Conservation (phyloP, 2,113 vertebrate genomes). For the Anguilla rostrata region DNA sequence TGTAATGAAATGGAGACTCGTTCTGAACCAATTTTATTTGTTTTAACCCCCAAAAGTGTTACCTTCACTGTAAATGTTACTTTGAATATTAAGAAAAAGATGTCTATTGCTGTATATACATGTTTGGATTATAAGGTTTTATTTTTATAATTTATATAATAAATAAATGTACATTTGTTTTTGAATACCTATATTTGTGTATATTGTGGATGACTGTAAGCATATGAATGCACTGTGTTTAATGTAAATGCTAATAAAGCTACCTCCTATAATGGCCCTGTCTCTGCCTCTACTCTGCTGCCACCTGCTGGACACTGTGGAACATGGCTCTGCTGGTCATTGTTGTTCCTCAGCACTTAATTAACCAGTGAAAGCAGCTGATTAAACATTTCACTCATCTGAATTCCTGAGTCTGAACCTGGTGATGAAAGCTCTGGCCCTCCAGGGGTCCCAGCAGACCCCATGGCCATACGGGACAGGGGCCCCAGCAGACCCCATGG, state of each 20-base stretch:
- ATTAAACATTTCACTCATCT: no score
- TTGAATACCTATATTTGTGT: slow-evolving; percentile 34
- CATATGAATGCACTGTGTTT: slow-evolving; percentile 21
- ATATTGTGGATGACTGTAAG: slow-evolving; percentile 22
- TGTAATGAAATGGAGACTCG: background rate
- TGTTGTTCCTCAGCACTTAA: no score
- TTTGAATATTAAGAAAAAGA: background rate
- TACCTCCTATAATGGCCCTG: slow-evolving; percentile 24
- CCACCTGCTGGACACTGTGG: background rate
- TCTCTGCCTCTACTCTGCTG: background rate
- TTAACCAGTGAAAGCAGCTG: no score
- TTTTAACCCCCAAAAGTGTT: background rate
- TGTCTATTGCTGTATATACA: slow-evolving; percentile 21
- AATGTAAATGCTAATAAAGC: slow-evolving; percentile 31
- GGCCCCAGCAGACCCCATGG: no score
- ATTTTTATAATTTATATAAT: slow-evolving; percentile 62
- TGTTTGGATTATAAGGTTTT: slow-evolving; percentile 51
- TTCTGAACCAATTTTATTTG: background rate
- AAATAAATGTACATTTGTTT: slow-evolving; percentile 46
- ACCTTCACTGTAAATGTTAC: background rate
- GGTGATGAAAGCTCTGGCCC: no score
- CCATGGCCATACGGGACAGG: no score
- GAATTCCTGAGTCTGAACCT: no score
- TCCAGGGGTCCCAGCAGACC: no score
- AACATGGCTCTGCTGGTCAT: background rate